A percentile compares a stretch with the other conserved stretches of the same genome.
phyloP scores from a whole-genome alignment of 2,113 vertebrate genomes.

The Typhlomys cinereus region DNA sequence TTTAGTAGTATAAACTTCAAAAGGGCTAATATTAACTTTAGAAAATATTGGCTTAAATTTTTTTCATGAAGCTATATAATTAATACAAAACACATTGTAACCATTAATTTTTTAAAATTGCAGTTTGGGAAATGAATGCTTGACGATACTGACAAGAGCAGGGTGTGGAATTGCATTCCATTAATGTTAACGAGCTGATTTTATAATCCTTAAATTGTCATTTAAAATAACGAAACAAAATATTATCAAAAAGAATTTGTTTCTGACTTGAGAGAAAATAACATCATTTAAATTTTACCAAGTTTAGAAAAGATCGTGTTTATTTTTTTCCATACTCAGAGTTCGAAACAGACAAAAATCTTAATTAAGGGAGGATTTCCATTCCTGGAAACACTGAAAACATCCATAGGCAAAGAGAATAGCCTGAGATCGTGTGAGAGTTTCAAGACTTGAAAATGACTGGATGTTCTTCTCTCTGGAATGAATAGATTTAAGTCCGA shows the following conservation, averaged over 20 bases:
- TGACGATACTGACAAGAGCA: too few species aligned
- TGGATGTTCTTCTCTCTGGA: background rate
- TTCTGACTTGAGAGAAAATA: constrained; percentile 42
- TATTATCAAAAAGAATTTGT: background rate
- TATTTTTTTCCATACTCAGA: background rate
- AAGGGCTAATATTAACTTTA: background rate
- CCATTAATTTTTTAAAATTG: background rate
- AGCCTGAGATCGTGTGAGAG: background rate
- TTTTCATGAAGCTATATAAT: background rate
- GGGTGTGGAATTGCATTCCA: too few species aligned
- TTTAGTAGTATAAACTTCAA: background rate
- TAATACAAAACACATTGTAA: background rate
- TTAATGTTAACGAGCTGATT: too few species aligned
- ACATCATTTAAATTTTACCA: constrained; percentile 3
- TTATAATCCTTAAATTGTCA: background rate
- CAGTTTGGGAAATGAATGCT: too few species aligned
- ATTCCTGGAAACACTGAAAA: background rate
- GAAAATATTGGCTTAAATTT: background rate
- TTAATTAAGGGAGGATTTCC: background rate
- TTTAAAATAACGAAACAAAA: background rate
- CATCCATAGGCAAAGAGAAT: background rate
- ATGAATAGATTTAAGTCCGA: background rate
- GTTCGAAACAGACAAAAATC: background rate
- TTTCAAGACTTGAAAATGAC: background rate
- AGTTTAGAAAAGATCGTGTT: constrained; percentile 24